A percentile compares a stretch with the other conserved stretches of the same genome.
Evolutionary conservation across 2,113 vertebrate genomes (phyloP).

Genomic region (Saccopteryx bilineata): DNA sequence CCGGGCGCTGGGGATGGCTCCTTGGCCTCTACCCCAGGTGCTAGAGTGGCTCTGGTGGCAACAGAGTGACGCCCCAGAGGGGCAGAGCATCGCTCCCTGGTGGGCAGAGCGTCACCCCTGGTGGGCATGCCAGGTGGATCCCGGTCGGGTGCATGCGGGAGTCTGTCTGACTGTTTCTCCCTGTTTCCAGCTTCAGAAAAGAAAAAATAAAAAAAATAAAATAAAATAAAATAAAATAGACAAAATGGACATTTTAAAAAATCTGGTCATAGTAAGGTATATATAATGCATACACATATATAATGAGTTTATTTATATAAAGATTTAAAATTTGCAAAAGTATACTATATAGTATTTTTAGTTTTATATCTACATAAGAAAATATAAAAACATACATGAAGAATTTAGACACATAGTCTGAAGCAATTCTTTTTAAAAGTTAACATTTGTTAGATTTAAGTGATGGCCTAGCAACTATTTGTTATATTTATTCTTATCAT

Average conservation of each 20-base stretch:
- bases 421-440: slow-evolving; percentile 45
- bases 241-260: not conserved
- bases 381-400: slow-evolving; percentile 11
- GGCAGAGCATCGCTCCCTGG: too few relatives aligned
- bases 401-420: not conserved
- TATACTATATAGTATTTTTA: not conserved
- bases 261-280: not conserved
- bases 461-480: not conserved
- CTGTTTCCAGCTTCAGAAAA: too few relatives aligned
- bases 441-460: not conserved
- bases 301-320: not conserved
- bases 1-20: too few relatives aligned
- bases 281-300: not conserved
- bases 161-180: too few relatives aligned
- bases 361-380: not conserved
- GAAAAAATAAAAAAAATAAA: slow-evolving; percentile 13
- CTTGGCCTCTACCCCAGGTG: too few relatives aligned
- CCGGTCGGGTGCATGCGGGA: too few relatives aligned
- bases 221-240: slow-evolving; percentile 40
- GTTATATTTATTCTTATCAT: not conserved
- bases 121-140: too few relatives aligned
- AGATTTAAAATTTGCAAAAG: not conserved
- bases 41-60: too few relatives aligned
- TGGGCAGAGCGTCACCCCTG: too few relatives aligned
- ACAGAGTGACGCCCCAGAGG: too few relatives aligned